Evolutionary conservation across 2,888 invertebrate genomes (phyloP), one percentile per base, ranked within the genome.

Genomic region (Dromius quadrimaculatus): DNA sequence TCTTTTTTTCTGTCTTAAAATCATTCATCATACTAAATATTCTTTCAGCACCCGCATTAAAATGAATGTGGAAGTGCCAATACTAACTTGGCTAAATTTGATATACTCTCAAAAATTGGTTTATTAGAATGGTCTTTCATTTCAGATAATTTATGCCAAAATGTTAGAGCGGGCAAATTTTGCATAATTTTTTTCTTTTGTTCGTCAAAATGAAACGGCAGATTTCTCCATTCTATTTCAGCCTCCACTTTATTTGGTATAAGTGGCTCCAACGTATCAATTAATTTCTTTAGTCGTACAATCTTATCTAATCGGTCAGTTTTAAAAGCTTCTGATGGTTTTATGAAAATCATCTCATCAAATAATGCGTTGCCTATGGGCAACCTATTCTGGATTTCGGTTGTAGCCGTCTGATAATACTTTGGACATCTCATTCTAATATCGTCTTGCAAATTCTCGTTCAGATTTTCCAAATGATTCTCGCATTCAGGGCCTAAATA

Each of bases 1-100:
- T 59, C 32, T 59, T 59, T 59, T 59, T 28, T 59, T 59, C 11
- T 32, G 34, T 23, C 15, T 59, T 34, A 28, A 23, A 28, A 13
- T 59, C 59, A 1, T 1, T 34, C 2, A 34, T 9, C 11, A 34
- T 4, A 1, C 2, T 13, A 13, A 34, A 34, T 1, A 34, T 17
- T 13, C 34, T 1, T 3, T 59, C 34, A 1, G 6, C 13, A 13
- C 17, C 3, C 2, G 34, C 34, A 17, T 34, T 34, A 5, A n/a
- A n/a, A n/a, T 2, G 34, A 59, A 34, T 34, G 34, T 13, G 34
- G 34, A 11, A 47, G 20, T 8, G 11, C 15, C n/a, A 34, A 13
- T 11, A 17, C 59, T 6, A 59, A 28, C 13, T 23, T 57, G 1
- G 57, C 32, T 34, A 57, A 57, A 22, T 17, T 23, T 8, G 23